Conservation (phyloP, 2,113 vertebrate species). For the Alces alces region DNA sequence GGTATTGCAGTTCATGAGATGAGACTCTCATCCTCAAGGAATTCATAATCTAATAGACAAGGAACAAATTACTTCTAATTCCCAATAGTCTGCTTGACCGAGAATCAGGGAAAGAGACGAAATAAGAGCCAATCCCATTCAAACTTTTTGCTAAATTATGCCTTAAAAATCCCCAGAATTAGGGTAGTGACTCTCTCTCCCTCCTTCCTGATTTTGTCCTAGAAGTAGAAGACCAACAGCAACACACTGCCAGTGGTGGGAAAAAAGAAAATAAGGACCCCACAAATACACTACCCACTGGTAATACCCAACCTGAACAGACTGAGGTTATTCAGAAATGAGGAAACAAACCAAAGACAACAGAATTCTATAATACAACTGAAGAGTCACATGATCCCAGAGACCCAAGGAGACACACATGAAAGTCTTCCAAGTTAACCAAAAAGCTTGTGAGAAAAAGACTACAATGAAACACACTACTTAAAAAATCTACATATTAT, state of each 20-base stretch:
- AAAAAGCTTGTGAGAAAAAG: not conserved
- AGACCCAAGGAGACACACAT: not conserved
- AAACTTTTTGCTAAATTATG: not conserved
- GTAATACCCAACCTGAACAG: not conserved
- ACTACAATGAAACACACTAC: not conserved
- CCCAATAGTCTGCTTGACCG: not conserved
- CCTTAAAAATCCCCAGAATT: not conserved
- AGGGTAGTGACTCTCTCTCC: not conserved
- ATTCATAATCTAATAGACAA: not conserved
- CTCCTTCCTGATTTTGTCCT: not conserved
- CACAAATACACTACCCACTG: not conserved
- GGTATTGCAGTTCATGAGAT: not conserved
- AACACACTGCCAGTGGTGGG: accelerated
- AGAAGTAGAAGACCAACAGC: not conserved
- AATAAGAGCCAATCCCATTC: not conserved
- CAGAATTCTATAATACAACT: not conserved
- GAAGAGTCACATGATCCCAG: not conserved
- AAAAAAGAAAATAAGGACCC: not conserved
- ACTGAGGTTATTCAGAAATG: not conserved
- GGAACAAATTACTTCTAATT: not conserved
- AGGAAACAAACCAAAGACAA: not conserved
- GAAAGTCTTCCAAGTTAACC: not conserved
- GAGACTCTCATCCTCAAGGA: not conserved
- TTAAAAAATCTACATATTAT: not conserved
- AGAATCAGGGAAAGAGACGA: not conserved